These are phyloP conservation scores for Emmelina monodactyla DNA, from an alignment of 2,888 invertebrate genomes.

Conservation along the genomic window DNA sequence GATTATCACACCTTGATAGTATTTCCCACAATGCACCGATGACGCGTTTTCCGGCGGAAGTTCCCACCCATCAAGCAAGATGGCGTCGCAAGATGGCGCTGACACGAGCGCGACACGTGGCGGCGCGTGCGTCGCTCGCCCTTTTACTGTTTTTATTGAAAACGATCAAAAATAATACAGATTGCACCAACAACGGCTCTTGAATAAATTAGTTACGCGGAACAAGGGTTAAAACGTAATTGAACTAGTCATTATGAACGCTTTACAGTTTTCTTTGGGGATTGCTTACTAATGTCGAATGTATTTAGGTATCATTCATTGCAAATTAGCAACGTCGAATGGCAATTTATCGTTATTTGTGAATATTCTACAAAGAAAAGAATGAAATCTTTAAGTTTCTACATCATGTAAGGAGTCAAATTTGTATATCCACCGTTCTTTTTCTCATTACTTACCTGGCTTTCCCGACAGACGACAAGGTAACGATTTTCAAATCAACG, in stretches of 20 bases:
- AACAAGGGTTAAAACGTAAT: conserved; percentile 55
- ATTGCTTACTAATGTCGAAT: too few relatives aligned
- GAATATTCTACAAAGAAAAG: too few relatives aligned
- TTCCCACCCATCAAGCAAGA: conserved; percentile 56
- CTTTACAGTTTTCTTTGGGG: too few relatives aligned
- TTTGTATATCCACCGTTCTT: too few relatives aligned
- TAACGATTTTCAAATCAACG: too few relatives aligned
- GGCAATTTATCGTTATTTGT: too few relatives aligned
- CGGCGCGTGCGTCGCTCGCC: conserved; percentile 29
- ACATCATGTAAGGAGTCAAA: too few relatives aligned
- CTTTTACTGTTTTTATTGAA: conserved; percentile 53
- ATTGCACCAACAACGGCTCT: conserved; percentile 36
- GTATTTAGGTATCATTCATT: too few relatives aligned
- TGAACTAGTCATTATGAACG: conserved; percentile 54
- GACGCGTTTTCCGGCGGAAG: conserved; percentile 45
- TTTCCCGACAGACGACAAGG: too few relatives aligned
- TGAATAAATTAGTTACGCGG: conserved; percentile 51
- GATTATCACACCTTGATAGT: conserved; percentile 27
- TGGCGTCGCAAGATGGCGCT: conserved; percentile 33
- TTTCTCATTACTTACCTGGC: too few relatives aligned
- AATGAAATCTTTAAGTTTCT: too few relatives aligned
- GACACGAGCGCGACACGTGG: conserved; percentile 38
- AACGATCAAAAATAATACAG: conserved; percentile 53
- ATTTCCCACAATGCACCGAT: conserved; percentile 43
- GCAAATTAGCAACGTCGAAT: too few relatives aligned